Base-by-base conservation (phyloP, 2,888 invertebrate genomes). In the Pelosia muscerda region DNA sequence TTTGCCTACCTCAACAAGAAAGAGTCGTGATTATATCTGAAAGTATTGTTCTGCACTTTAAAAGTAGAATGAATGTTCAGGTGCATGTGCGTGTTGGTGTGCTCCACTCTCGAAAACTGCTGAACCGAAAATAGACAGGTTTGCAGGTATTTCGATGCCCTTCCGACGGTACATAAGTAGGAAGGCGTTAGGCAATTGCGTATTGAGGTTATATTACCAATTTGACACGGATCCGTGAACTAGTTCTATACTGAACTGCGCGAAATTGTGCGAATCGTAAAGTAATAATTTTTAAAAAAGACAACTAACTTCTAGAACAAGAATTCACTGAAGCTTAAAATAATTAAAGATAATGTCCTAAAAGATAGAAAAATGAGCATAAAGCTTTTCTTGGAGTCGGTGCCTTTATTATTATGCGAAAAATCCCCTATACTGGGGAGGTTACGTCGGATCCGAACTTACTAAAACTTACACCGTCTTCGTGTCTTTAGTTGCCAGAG, bases 61-160 rank as follows among this genome's bases (percentile, higher is more conserved):
- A 1, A 31, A 2, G 0, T 26, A 26, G 13, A 26, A 26, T 56
- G 8, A 25, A 22, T 22, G 54, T 54, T 25, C 13, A 25, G 15
- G 4, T 63, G n/a, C 23, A 26, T 56, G 9, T 49, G 38, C 34
- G 38, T 38, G 55, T 63, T 38, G 8, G 31, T 38, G 56, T 78
- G 78, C 63, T 66, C 76, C 63, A 74, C 71, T 75, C 79, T 78
- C 61, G 11, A 66, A 71, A 79, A 71, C 69, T 68, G 76, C 34
- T 79, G 68, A 64, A 79, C 66, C 79, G 73, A 61, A 64, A 63
- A 71, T 4, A 60, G 72, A 72, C 79, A 59, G 71, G 77, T 72
- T 69, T 69, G 23, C 26, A 61, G 58, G 57, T 49, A 78, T 78
- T 74, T 60, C 69, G 58, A 66, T 74, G 79, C 76, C 79, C 79